Conservation (phyloP, 2,797 vertebrate genomes). For the Gadopsis marmoratus region DNA sequence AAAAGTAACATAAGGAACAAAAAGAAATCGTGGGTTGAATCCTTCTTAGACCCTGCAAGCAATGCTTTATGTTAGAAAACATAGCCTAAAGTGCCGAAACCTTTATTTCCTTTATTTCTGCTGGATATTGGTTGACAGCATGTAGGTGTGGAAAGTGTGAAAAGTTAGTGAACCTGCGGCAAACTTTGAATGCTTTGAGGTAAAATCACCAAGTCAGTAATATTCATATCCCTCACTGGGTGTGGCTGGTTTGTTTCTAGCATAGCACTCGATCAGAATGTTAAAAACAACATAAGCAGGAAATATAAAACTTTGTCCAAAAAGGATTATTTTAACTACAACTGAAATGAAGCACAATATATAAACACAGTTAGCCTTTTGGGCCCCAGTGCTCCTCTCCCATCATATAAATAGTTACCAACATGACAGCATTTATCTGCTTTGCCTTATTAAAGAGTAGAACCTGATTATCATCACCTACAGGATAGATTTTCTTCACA, state of each 20-base stretch:
- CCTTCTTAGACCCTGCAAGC: slow-evolving; percentile 28
- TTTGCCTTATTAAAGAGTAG: slow-evolving; percentile 69
- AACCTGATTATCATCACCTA: slow-evolving; percentile 66
- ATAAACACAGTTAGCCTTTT: background rate
- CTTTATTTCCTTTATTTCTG: slow-evolving; percentile 39
- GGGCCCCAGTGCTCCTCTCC: background rate
- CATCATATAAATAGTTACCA: slow-evolving; percentile 48
- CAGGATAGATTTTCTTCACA: slow-evolving; percentile 60
- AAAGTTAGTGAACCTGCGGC: slow-evolving; percentile 27
- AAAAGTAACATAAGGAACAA: slow-evolving; percentile 15
- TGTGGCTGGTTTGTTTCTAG: background rate
- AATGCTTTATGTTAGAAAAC: slow-evolving; percentile 29
- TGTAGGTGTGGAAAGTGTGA: slow-evolving; percentile 34
- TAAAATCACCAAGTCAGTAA: slow-evolving; percentile 5
- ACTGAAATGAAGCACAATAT: slow-evolving; percentile 7
- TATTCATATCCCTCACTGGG: background rate
- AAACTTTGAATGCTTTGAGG: slow-evolving; percentile 38
- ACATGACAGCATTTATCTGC: slow-evolving; percentile 59
- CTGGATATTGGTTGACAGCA: slow-evolving; percentile 45
- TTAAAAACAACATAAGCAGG: slow-evolving; percentile 4
- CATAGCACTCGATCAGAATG: background rate
- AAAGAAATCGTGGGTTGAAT: slow-evolving; percentile 52
- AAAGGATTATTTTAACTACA: background rate
- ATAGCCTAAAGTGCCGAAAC: slow-evolving; percentile 34
- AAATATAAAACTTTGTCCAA: background rate